A percentile compares a stretch with the other conserved stretches of the same genome.
Evolutionary conservation across 2,888 invertebrate species (phyloP).

Genomic region (Scaeva pyrastri): DNA sequence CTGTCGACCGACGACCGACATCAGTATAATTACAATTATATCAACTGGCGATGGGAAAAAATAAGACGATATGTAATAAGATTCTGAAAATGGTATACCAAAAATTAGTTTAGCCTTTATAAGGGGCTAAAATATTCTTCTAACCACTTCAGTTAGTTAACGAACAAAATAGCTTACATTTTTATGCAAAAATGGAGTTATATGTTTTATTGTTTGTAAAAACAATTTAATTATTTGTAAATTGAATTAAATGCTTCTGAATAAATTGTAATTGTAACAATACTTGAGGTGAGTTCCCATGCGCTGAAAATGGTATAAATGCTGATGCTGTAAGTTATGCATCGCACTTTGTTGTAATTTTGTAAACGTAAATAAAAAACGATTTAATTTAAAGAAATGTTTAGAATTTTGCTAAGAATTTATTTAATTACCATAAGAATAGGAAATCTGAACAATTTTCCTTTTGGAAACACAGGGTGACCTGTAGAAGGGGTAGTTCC

Average conservation of each 20-base stretch:
- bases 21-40: slow-evolving; percentile 7
- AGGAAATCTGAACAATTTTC: too few relatives aligned
- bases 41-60: slow-evolving; percentile 1
- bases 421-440: too few relatives aligned
- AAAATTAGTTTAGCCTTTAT: background rate
- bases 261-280: background rate
- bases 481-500: too few relatives aligned
- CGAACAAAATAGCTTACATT: slow-evolving; percentile 6
- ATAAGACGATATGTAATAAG: background rate
- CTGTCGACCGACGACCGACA: background rate
- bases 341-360: too few relatives aligned
- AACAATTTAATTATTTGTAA: background rate
- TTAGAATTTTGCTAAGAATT: too few relatives aligned
- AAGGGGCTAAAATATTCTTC: background rate
- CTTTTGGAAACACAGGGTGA: too few relatives aligned
- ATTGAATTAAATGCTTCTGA: background rate
- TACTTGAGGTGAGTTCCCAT: background rate
- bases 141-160: slow-evolving; percentile 4
- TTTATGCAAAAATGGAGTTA: background rate
- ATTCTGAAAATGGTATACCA: background rate
- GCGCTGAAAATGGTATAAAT: background rate
- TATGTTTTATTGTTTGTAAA: too few relatives aligned
- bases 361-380: too few relatives aligned
- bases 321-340: background rate
- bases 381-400: too few relatives aligned